Evolutionary conservation across 30 jellyfish, hydroid and myxozoan species (phyloP).

Genomic region (Chrysaora quinquecirrha): DNA sequence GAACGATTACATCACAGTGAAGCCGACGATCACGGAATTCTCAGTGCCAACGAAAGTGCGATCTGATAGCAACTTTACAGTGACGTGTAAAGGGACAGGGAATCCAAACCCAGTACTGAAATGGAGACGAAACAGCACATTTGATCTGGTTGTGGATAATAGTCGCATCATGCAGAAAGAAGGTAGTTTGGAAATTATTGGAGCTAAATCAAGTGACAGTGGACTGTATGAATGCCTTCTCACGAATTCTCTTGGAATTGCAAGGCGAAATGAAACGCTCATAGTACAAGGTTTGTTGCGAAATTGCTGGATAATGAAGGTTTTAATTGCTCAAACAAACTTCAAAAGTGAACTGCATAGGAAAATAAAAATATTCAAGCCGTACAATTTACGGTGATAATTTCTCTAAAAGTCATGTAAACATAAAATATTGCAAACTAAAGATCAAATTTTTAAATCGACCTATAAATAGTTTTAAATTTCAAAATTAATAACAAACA

Average conservation of each 20-base stretch:
- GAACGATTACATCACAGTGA: constrained; percentile 18
- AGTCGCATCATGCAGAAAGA: constrained; percentile 2
- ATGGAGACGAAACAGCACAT: constrained; percentile 47
- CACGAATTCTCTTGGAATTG: constrained; percentile 31
- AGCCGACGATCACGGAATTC: constrained; percentile 35
- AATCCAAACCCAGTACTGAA: constrained; percentile 37
- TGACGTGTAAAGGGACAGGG: constrained; percentile 48
- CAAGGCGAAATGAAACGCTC: constrained; percentile 9
- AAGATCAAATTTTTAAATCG: too few relatives aligned
- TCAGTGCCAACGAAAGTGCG: constrained; percentile 23
- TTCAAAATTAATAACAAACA: too few relatives aligned
- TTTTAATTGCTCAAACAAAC: too few relatives aligned
- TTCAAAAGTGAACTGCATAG: too few relatives aligned
- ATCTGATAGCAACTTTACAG: constrained; percentile 25
- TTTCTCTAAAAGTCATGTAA: too few relatives aligned
- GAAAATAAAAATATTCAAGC: too few relatives aligned
- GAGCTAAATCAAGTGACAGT: constrained; percentile 45
- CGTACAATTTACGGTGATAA: too few relatives aligned
- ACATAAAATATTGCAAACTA: too few relatives aligned
- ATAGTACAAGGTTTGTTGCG: constrained; percentile 47
- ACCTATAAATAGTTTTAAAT: too few relatives aligned
- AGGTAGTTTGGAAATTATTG: not conserved
- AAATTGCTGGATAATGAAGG: too few relatives aligned
- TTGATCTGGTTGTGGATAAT: constrained; percentile 15
- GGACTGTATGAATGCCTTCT: constrained; percentile 46